Evolutionary conservation across 2,888 invertebrate species (phyloP), one percentile per base, ranked within the genome.

Genomic region (Podabrus alpinus): DNA sequence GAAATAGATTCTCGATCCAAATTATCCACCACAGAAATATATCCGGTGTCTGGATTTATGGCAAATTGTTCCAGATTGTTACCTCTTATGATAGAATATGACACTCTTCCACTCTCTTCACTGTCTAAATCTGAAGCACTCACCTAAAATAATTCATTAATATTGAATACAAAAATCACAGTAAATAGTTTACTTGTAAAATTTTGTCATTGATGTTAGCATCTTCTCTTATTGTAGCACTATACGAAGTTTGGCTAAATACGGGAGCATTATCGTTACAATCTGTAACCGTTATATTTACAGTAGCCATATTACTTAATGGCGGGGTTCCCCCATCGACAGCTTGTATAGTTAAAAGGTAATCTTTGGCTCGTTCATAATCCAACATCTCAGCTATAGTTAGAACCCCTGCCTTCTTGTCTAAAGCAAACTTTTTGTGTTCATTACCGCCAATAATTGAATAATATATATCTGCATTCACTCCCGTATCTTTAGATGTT

Each of bases 391-490:
- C 94, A 62, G 93, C 91, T 15, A 97, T 91, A 69, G 90, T 90
- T 68, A 98, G 90, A 9, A 93, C 91, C 59, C 97, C 97, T 66
- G 92, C 91, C 78, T 91, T 90, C 13, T 92, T 89, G 85, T 95
- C 91, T 69, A 97, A 92, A 62, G 90, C 86, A 87, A 97, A 97
- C 86, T 95, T 95, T 80, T 93, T 94, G 83, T 96, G 94, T 83
- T 95, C 96, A 85, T 97, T 97, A 66, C 97, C 97, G 21, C 94
- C 96, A 24, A 95, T 92, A 73, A 97, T 94, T 15, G 94, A 93
- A 86, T 97, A 97, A 76, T 92, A 92, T 69, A 98, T 95, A 86
- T 96, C 95, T 0, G 98, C 98, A 88, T 98, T 98, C 78, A 96
- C 91, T 29, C 98, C 98, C 61, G 95, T 93, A 86, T 98, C 98